Evolutionary conservation across 2,113 vertebrate genomes (phyloP).

Genomic region (Tauraco erythrolophus): DNA sequence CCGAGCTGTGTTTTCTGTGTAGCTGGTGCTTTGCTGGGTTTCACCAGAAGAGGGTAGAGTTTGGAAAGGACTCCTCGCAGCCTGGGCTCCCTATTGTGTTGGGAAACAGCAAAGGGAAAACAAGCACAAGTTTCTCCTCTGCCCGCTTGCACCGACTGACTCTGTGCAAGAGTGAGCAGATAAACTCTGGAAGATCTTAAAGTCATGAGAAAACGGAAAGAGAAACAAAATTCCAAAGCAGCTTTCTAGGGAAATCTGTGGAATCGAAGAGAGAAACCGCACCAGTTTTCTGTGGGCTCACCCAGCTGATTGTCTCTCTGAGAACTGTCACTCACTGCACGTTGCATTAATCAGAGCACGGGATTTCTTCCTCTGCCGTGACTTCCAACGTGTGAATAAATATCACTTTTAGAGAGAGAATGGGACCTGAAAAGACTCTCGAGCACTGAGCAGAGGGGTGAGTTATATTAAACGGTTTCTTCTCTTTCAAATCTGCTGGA

Average conservation of each 20-base stretch:
- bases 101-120: conserved; percentile 61
- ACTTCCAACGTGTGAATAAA: conserved; percentile 14
- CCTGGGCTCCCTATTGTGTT: conserved; percentile 77
- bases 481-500: conserved; percentile 51
- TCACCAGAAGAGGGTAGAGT: conserved; percentile 82
- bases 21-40: conserved; percentile 71
- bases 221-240: background rate
- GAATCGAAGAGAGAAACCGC: conserved; percentile 1
- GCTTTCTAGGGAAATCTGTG: conserved; percentile 43
- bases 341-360: conserved; percentile 27
- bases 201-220: conserved; percentile 26
- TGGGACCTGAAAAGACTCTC: conserved; percentile 46
- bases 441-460: conserved; percentile 63
- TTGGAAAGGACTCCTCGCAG: conserved; percentile 71
- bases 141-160: conserved; percentile 30
- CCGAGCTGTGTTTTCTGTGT: background rate
- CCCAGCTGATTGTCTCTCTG: conserved; percentile 1
- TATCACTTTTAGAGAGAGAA: conserved; percentile 29
- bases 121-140: conserved; percentile 76
- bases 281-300: conserved; percentile 1
- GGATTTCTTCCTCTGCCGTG: conserved; percentile 28
- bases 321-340: conserved; percentile 51
- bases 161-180: conserved; percentile 12
- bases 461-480: conserved; percentile 63
- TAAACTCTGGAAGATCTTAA: conserved; percentile 44